Evolutionary conservation across 2,113 vertebrate genomes (phyloP), one percentile per base, ranked within the genome.

Genomic region (Crotalus horridus): DNA sequence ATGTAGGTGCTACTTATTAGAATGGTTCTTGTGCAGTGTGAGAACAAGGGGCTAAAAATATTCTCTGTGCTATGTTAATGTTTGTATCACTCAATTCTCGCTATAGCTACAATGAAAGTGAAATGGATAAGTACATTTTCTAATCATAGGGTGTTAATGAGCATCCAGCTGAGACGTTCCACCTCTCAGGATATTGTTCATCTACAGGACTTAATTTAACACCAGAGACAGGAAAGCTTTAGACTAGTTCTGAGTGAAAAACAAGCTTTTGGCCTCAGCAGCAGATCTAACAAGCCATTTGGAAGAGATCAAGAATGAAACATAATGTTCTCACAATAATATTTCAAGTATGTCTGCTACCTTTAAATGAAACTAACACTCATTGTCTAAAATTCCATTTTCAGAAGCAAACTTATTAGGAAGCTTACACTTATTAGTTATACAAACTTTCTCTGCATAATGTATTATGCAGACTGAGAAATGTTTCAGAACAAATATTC

Each of bases 1-100:
- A 94, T 92, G n/a, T 93, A 95, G 91, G 89, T 94, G 92, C 93
- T 94, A 48, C 93, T 95, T 94, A 89, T 87, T 93, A 95, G 88
- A 89, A 93, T 94, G 13, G 94, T 96, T 93, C 93, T 94, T 51
- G 88, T 13, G 20, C 91, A 69, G 51, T 64, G 53, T 29, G 92
- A 55, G 90, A 92, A 93, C 93, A 94, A 91, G 94, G 94, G 91
- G 87, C 89, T 94, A 43, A 94, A 94, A 95, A 95, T 92, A 95
- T 26, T 94, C 56, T 26, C 11, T 23, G 23, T 54, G 39, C 29
- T 54, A 87, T 90, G 17, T 54, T 64, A 85, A 90, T 87, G 89
- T 64, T 61, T 23, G 3, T 93, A 90, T 90, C 89, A 61, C 48
- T 48, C 74, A 87, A 85, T 54, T 93, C 92, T 93, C 64, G 26